Evolutionary conservation across 2,113 vertebrate species (phyloP).

Genomic region (Falcunculus frontatus): DNA sequence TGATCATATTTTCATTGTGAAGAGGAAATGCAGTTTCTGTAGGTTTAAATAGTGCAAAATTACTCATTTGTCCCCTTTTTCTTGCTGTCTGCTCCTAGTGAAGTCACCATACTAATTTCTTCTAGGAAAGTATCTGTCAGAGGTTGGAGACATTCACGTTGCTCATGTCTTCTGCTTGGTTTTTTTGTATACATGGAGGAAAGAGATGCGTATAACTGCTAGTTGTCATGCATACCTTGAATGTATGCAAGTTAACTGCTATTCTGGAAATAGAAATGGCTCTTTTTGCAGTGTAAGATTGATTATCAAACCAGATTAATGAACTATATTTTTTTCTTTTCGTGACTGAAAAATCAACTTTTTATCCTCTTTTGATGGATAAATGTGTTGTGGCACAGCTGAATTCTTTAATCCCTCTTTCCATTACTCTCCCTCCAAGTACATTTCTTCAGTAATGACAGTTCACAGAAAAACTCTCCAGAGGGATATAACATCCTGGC

Average conservation of each 20-base stretch:
- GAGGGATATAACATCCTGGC: conserved; percentile 33
- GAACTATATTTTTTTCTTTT: background rate
- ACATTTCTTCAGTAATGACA: conserved; percentile 25
- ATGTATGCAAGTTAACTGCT: background rate
- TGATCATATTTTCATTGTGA: background rate
- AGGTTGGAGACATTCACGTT: background rate
- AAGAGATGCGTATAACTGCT: background rate
- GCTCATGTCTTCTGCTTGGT: background rate
- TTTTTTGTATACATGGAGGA: background rate
- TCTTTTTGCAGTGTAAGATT: background rate
- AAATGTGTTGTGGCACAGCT: background rate
- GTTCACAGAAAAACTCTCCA: conserved; percentile 36
- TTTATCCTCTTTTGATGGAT: background rate
- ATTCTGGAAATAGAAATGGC: background rate
- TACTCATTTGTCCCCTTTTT: background rate
- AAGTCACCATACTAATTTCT: background rate
- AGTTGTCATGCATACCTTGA: background rate
- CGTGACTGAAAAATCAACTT: background rate
- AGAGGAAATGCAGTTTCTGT: background rate
- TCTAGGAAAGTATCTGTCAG: background rate
- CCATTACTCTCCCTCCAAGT: background rate
- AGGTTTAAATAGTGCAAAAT: background rate
- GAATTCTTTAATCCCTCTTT: conserved; percentile 14
- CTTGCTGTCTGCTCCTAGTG: background rate
- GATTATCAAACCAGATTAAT: background rate